A percentile compares a stretch with the other conserved stretches of the same genome.
Evolutionary conservation across 2,888 invertebrate species (phyloP).

Genomic region (Rambutsinella grinnellia): DNA sequence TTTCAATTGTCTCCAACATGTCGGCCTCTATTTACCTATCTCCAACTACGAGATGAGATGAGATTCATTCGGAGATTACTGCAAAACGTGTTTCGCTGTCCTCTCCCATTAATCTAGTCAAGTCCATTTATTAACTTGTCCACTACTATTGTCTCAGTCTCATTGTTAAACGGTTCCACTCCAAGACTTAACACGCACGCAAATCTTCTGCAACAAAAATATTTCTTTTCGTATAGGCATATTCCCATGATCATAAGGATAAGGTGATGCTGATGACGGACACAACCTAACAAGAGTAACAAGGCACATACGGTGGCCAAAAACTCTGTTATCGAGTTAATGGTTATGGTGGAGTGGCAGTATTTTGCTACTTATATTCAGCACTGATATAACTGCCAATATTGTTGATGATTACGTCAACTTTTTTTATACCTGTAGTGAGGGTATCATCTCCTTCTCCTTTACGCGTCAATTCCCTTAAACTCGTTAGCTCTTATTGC

Average conservation of each 20-base stretch:
- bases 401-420: slow-evolving; percentile 15
- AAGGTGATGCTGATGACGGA: background rate
- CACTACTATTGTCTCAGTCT: slow-evolving; percentile 28
- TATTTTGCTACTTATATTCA: slow-evolving; percentile 38
- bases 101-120: slow-evolving; percentile 50
- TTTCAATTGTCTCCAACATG: slow-evolving; percentile 28
- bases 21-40: slow-evolving; percentile 46
- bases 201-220: background rate
- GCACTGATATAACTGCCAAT: slow-evolving; percentile 9
- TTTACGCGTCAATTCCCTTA: background rate
- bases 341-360: slow-evolving; percentile 39
- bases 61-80: slow-evolving; percentile 46
- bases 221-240: too few species aligned
- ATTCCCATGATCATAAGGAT: background rate
- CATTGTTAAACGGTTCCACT: background rate
- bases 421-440: too few species aligned
- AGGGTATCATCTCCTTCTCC: background rate
- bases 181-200: background rate
- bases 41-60: slow-evolving; percentile 19
- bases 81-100: slow-evolving; percentile 50
- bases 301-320: slow-evolving; percentile 36
- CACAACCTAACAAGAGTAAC: background rate
- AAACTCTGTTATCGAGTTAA: slow-evolving; percentile 30
- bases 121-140: slow-evolving; percentile 49
- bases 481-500: background rate